phyloP scores from a whole-genome alignment of 2,888 invertebrate species.

The Tipula vernalis region DNA sequence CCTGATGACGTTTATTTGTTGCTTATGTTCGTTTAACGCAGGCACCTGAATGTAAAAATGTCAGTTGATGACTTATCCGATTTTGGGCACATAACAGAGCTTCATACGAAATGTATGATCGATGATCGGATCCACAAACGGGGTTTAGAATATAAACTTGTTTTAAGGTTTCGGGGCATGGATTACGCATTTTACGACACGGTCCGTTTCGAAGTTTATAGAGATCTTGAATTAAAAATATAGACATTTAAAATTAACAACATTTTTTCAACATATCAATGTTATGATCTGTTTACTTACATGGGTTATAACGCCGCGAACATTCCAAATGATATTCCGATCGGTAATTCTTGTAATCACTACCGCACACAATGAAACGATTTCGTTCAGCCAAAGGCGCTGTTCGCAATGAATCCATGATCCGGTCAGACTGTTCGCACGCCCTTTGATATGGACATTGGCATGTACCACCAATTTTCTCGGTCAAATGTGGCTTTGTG shows the following conservation, averaged over 20 bases:
- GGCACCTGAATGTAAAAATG: conserved; percentile 14
- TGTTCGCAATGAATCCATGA: conserved; percentile 17
- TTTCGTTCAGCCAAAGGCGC: conserved; percentile 13
- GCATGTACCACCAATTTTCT: conserved; percentile 18
- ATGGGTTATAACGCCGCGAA: conserved; percentile 21
- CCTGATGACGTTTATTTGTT: not conserved
- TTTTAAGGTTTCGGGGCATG: conserved; percentile 22
- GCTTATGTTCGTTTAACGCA: conserved; percentile 10
- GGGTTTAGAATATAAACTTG: conserved; percentile 22
- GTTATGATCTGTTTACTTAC: conserved; percentile 18
- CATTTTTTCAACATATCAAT: no score
- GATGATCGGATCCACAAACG: conserved; percentile 24
- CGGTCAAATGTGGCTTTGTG: conserved; percentile 17
- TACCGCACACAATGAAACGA: conserved; percentile 23
- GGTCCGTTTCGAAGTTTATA: conserved; percentile 17
- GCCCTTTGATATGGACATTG: conserved; percentile 15
- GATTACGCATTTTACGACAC: conserved; percentile 18
- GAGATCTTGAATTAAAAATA: not conserved
- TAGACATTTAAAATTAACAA: no score
- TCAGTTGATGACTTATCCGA: conserved; percentile 17
- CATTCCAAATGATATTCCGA: conserved; percentile 24
- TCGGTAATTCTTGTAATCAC: conserved; percentile 23
- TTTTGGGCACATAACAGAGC: conserved; percentile 24
- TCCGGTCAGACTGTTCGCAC: conserved; percentile 14
- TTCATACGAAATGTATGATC: conserved; percentile 23